Base-by-base conservation (phyloP, 1,140 invertebrate species). In the Protaetia brevitarsis region DNA sequence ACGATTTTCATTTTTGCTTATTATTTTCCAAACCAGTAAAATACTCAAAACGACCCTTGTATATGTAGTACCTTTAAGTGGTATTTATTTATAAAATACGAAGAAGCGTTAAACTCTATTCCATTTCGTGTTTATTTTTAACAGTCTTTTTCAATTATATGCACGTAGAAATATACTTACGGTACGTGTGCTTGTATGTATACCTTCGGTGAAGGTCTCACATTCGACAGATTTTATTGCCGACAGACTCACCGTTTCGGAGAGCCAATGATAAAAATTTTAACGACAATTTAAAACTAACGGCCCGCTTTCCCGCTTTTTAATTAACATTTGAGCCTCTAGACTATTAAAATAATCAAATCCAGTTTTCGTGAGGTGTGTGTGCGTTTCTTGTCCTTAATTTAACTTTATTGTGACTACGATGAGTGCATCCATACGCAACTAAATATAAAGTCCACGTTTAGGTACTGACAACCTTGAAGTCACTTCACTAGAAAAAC, bases 321-420 rank as follows among this genome's bases (percentile, higher is more conserved):
- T 51, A 51, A 51, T 51, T 51, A 51, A 51, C 41, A 23, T 51
- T 51, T 51, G 19, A 23, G 8, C 41, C 26, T 23, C 37, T 51
- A 23, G 19, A 51, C 41, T 51, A 51, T 51, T 51, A 51, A 51
- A 51, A 51, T 51, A 51, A 51, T 51, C 41, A 51, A 51, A 51
- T 51, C 41, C 41, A 51, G 41, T 51, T 51, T 19, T n/a, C 41
- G 41, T 51, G 19, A 51, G 19, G 16, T 51, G 41, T 51, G n/a
- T n/a, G n/a, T n/a, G n/a, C n/a, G n/a, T n/a, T n/a, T n/a, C n/a
- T n/a, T 51, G 41, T 51, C 19, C 41, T 21, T 51, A 51, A 23
- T 51, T 51, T 51, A 51, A 23, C 41, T 51, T 51, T 51, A 7
- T 19, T 23, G 41, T 51, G 41, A 23, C 41, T 16, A 23, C 37